A percentile compares a stretch with the other conserved stretches of the same genome.
Conservation (phyloP, 1,140 invertebrate genomes). For the Drosophila tristis region DNA sequence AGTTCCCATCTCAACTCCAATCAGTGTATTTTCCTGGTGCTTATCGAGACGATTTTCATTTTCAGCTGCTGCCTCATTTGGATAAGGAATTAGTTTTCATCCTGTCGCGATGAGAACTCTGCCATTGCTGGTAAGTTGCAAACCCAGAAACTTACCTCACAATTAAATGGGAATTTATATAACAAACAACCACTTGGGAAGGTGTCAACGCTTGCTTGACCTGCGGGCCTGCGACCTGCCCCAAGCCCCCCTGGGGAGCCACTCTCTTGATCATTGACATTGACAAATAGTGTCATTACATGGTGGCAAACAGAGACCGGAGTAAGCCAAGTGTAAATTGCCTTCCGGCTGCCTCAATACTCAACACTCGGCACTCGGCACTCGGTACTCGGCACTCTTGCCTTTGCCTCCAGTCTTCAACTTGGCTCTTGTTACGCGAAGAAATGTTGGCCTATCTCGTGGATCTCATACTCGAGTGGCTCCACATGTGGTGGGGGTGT, state of each 20-base stretch:
- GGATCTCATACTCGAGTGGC: conserved; percentile 12
- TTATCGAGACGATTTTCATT: conserved; percentile 26
- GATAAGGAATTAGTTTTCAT: conserved; percentile 30
- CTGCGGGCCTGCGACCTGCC: conserved; percentile 45
- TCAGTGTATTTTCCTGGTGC: conserved; percentile 17
- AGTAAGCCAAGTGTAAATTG: conserved; percentile 65
- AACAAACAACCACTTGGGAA: conserved; percentile 1
- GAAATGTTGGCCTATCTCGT: conserved; percentile 53
- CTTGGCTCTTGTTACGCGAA: conserved; percentile 70
- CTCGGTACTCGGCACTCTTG: neutral
- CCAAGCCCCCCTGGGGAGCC: conserved; percentile 7
- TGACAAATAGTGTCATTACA: conserved; percentile 75
- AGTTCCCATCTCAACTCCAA: neutral
- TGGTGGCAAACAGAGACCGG: conserved; percentile 19
- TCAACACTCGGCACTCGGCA: too few species aligned
- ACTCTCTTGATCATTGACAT: conserved; percentile 49
- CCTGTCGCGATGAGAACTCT: conserved; percentile 61
- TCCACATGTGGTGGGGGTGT: conserved; percentile 34
- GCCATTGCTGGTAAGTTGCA: conserved; percentile 65
- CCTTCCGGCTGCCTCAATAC: conserved; percentile 63
- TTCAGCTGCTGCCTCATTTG: conserved; percentile 30
- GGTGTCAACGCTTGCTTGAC: conserved; percentile 62
- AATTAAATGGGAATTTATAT: conserved; percentile 22
- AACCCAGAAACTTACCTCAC: neutral
- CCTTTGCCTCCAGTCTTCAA: conserved; percentile 41